These are phyloP conservation scores for Hydrocynus forskahlii DNA, from an alignment of 2,797 vertebrate species.

Conservation along the genomic window DNA sequence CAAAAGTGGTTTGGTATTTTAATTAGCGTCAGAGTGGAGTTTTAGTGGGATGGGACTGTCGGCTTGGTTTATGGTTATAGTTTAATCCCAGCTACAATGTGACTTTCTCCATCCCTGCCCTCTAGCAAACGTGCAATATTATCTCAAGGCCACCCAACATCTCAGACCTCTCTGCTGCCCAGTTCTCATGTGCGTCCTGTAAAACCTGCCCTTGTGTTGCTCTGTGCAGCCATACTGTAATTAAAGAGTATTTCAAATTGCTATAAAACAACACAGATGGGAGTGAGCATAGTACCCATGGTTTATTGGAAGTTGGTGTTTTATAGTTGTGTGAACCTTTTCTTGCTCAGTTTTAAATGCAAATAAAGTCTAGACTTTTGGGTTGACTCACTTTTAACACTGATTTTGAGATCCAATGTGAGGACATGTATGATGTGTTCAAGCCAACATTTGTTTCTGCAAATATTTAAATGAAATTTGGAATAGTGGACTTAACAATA, in stretches of 20 bases:
- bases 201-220: slow-evolving; percentile 57
- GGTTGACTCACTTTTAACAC: neutral
- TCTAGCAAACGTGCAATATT: slow-evolving; percentile 4
- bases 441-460: neutral
- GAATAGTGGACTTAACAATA: neutral
- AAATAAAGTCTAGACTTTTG: slow-evolving; percentile 1
- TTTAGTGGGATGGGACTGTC: neutral
- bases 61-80: neutral
- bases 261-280: slow-evolving; percentile 71
- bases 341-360: neutral
- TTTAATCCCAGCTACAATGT: neutral
- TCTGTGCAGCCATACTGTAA: slow-evolving; percentile 66
- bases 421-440: neutral
- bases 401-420: neutral
- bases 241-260: slow-evolving; percentile 65
- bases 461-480: neutral
- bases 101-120: neutral
- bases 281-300: slow-evolving; percentile 53
- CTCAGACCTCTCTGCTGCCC: slow-evolving; percentile 44
- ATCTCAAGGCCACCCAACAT: slow-evolving; percentile 9
- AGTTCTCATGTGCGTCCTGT: slow-evolving; percentile 59
- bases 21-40: slow-evolving; percentile 21
- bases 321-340: slow-evolving; percentile 1
- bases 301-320: slow-evolving; percentile 46
- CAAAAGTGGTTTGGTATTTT: slow-evolving; percentile 4